Percentiles rank a stretch among this genome's conserved stretches.
These are phyloP conservation scores for Masticophis lateralis DNA, from an alignment of 2,797 vertebrate species.

Conservation along the genomic window DNA sequence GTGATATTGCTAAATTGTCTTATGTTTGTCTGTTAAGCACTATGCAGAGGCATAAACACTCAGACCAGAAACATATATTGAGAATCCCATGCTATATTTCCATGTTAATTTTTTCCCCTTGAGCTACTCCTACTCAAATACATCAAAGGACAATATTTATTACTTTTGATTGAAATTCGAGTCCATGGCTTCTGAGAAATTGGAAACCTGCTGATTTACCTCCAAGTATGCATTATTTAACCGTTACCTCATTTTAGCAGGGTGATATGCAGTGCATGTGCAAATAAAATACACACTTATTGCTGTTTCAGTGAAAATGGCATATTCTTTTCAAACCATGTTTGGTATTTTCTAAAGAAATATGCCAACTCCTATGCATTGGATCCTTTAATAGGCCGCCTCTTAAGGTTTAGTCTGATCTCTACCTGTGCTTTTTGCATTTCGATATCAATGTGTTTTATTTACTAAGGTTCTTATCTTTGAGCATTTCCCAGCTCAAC, in stretches of 20 bases:
- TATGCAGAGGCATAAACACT: background rate
- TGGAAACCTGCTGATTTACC: slow-evolving; percentile 11
- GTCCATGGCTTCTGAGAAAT: background rate
- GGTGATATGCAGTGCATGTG: slow-evolving; percentile 10
- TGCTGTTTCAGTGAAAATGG: background rate
- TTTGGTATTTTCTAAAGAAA: background rate
- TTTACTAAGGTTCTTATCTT: slow-evolving; percentile 16
- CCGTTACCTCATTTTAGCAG: slow-evolving; percentile 33
- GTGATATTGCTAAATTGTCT: background rate
- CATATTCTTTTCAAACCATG: slow-evolving; percentile 9
- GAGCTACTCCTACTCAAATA: background rate
- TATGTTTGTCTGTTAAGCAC: background rate
- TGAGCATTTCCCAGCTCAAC: slow-evolving; percentile 33
- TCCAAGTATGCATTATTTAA: slow-evolving; percentile 16
- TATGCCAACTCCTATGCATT: background rate
- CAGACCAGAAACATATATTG: background rate
- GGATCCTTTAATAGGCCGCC: slow-evolving; percentile 18
- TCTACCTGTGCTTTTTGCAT: slow-evolving; percentile 30
- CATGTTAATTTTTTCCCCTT: background rate
- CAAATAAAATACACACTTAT: background rate
- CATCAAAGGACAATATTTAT: slow-evolving; percentile 23
- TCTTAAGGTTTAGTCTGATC: slow-evolving; percentile 10
- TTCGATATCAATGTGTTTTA: slow-evolving; percentile 8
- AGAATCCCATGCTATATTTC: background rate
- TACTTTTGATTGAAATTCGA: slow-evolving; percentile 28